Base-by-base conservation (phyloP, 2,797 vertebrate genomes). In the Rallus crepitans region DNA sequence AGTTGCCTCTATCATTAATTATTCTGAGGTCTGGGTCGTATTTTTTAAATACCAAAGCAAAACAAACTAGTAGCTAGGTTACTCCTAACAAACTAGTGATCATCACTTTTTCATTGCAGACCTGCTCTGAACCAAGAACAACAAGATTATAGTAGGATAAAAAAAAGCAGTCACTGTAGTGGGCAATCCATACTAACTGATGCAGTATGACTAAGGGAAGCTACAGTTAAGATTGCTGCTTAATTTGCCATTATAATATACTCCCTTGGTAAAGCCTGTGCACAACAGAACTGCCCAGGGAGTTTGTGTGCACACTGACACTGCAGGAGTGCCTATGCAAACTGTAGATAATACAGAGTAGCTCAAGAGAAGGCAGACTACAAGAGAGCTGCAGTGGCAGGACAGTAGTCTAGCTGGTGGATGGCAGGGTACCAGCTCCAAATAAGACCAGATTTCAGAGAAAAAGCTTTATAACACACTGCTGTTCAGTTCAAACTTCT, bases 271-370 rank as follows among this genome's bases (percentile, higher is more conserved):
- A 87, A 81, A 75, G 55, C 18, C 76, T 50, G 27, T 12, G 42
- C 35, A 66, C 39, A 59, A 33, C 0, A 1, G 30, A 73, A 13
- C 21, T 37, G 31, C 17, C 13, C 35, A 42, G 31, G 20, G 33
- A 39, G 15, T 6, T 3, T 35, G 31, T 10, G 8, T 21, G 33
- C 42, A 28, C 7, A 2, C 33, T 27, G 24, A 31, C 5, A 5
- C 42, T 10, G 6, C 37, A 45, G 21, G 7, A 15, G 23, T n/a
- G 25, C 23, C 50, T 42, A 6, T 11, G 25, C 6, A 28, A 52
- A 4, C 35, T 21, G n/a, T 1, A 0, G 0, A 0, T 6, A 12
- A 23, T 13, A 20, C 5, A 30, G 31, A 11, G 9, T 19, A 57
- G 11, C 39, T 60, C 15, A 1, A 64, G 35, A 68, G 50, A 30